Percentiles rank a stretch among this genome's conserved stretches.
Conservation (phyloP, 2,888 invertebrate genomes). For the Drosophila algonquin region DNA sequence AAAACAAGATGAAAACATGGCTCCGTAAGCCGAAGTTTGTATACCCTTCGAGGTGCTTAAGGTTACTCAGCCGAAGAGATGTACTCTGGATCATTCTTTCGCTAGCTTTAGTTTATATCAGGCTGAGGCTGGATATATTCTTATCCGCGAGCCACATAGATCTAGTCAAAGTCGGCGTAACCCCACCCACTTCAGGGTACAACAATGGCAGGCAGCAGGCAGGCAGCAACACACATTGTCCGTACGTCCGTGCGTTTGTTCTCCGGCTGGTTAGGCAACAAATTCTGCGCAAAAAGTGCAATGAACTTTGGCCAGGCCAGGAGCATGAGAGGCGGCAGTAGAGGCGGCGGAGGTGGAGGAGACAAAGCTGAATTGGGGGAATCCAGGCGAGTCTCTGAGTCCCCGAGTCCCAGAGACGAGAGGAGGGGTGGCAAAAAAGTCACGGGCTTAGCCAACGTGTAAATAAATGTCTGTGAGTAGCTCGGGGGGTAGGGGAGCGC, state of each 20-base stretch:
- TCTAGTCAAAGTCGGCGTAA: background rate
- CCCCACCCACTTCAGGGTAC: background rate
- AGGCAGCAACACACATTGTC: constrained; percentile 54
- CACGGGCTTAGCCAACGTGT: constrained; percentile 49
- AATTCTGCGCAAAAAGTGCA: constrained; percentile 78
- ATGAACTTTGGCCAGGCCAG: constrained; percentile 63
- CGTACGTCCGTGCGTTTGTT: constrained; percentile 68
- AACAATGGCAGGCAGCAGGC: constrained; percentile 16
- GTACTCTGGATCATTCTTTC: background rate
- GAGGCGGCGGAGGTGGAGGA: constrained; percentile 41
- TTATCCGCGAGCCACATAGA: background rate
- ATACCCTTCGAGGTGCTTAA: background rate
- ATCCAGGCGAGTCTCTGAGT: background rate
- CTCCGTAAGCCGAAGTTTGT: background rate
- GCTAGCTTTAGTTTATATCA: background rate
- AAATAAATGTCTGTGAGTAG: constrained; percentile 34
- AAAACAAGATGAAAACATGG: constrained; percentile 4
- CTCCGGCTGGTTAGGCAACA: constrained; percentile 78
- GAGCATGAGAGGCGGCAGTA: constrained; percentile 1
- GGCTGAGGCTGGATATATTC: no score
- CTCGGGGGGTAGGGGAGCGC: background rate
- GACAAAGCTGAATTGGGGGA: constrained; percentile 13
- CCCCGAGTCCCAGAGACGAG: background rate
- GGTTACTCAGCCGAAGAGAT: no score
- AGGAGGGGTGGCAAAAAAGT: constrained; percentile 33